Percentiles rank a stretch among this genome's conserved stretches.
These are phyloP conservation scores for Parnassius smintheus DNA, from an alignment of 2,888 invertebrate species.

Conservation along the genomic window DNA sequence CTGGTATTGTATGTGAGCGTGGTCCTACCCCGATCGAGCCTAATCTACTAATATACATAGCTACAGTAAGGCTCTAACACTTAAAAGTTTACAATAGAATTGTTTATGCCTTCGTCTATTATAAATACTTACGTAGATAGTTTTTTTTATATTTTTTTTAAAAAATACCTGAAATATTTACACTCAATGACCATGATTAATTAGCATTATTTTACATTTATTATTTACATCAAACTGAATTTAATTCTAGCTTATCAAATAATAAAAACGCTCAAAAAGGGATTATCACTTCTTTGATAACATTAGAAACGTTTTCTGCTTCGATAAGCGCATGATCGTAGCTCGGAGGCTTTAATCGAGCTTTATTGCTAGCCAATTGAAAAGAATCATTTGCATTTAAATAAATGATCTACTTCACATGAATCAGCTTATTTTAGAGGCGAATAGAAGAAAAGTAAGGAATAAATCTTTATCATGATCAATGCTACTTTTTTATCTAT, in stretches of 20 bases:
- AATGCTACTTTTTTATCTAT: too few relatives aligned
- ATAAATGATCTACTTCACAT: constrained; percentile 16
- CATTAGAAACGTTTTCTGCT: constrained; percentile 16
- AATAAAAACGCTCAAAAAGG: constrained; percentile 20
- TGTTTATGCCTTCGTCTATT: too few relatives aligned
- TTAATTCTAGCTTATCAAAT: constrained; percentile 13
- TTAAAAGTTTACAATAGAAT: too few relatives aligned
- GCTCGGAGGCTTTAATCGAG: constrained; percentile 17
- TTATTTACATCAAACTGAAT: background rate
- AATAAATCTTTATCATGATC: background rate
- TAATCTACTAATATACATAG: too few relatives aligned
- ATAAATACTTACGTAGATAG: too few relatives aligned
- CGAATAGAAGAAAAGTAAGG: background rate
- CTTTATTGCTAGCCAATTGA: constrained; percentile 24
- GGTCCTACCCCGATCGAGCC: too few relatives aligned
- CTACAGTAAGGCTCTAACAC: too few relatives aligned
- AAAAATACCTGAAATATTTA: too few relatives aligned
- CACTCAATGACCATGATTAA: too few relatives aligned
- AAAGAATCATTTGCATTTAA: constrained; percentile 25
- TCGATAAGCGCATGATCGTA: constrained; percentile 14
- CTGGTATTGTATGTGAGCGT: too few relatives aligned
- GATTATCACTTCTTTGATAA: constrained; percentile 12
- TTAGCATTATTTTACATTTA: too few relatives aligned
- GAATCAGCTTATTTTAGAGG: constrained; percentile 1
- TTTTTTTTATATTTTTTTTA: too few relatives aligned